Conservation (phyloP, 2,888 invertebrate genomes). For the Prosapia bicincta region DNA sequence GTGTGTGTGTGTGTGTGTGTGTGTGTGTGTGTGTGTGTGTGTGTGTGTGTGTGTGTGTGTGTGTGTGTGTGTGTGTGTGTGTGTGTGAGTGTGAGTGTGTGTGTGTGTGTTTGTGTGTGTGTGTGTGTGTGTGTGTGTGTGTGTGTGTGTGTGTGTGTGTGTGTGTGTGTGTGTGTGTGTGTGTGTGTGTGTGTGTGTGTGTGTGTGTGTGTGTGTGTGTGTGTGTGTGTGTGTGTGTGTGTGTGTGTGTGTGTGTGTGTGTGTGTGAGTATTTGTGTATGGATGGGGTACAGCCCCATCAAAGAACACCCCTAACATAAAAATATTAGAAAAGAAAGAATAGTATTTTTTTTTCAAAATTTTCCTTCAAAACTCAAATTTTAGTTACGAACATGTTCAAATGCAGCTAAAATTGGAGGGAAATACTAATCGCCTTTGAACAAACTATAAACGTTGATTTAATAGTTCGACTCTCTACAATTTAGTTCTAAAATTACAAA, state of each 20-base stretch:
- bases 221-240: conserved; percentile 17
- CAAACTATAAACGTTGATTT: too few species aligned
- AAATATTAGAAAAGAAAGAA: too few species aligned
- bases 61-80: conserved; percentile 18
- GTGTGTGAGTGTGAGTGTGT: conserved; percentile 13
- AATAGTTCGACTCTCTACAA: too few species aligned
- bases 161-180: conserved; percentile 10
- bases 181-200: conserved; percentile 16
- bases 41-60: conserved; percentile 15
- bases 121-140: conserved; percentile 21
- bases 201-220: conserved; percentile 19
- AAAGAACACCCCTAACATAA: too few species aligned
- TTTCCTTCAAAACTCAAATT: too few species aligned
- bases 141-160: conserved; percentile 18
- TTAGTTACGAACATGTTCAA: too few species aligned
- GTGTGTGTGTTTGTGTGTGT: too few species aligned
- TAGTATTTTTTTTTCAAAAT: too few species aligned
- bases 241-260: conserved; percentile 22
- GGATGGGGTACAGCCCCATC: too few species aligned
- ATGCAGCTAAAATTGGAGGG: too few species aligned
- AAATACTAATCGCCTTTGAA: too few species aligned
- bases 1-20: conserved; percentile 14
- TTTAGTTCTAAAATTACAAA: too few species aligned
- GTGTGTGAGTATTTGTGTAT: conserved; percentile 4
- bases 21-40: conserved; percentile 12